phyloP scores from a whole-genome alignment of 2,888 invertebrate species.

The Apamea monoglypha region DNA sequence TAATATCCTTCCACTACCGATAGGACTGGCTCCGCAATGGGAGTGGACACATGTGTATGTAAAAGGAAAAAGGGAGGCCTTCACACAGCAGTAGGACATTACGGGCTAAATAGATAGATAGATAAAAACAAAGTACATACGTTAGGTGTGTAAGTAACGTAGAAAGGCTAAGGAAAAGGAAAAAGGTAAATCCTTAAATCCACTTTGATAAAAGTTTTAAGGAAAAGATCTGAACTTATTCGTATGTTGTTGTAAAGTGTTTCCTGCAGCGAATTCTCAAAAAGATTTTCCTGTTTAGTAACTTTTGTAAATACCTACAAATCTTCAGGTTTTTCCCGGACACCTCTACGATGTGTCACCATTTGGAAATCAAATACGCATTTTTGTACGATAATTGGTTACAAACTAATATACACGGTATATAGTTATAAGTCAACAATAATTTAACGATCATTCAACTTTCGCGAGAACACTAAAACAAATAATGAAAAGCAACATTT shows the following conservation, averaged over 20 bases:
- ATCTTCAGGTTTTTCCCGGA: conserved; percentile 21
- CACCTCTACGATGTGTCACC: neutral
- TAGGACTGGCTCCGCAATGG: neutral
- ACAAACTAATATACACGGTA: no score
- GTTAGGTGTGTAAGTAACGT: neutral
- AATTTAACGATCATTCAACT: neutral
- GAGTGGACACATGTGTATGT: neutral
- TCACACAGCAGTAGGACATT: neutral
- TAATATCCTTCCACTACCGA: neutral
- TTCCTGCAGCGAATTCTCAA: neutral
- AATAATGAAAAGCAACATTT: neutral
- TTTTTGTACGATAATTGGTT: neutral
- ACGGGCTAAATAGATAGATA: neutral
- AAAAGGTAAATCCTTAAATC: neutral
- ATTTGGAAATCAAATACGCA: neutral
- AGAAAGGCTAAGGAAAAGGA: neutral
- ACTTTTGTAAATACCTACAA: neutral
- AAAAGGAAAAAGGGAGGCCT: no score
- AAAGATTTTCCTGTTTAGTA: conserved; percentile 30
- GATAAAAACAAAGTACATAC: neutral
- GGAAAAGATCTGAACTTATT: conserved; percentile 4
- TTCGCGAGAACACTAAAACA: neutral
- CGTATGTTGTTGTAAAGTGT: neutral
- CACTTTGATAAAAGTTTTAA: neutral
- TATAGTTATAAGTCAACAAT: neutral